A percentile compares a stretch with the other conserved stretches of the same genome.
Evolutionary conservation across 2,797 vertebrate species (phyloP).

Genomic region (Cossypha niveicapilla): DNA sequence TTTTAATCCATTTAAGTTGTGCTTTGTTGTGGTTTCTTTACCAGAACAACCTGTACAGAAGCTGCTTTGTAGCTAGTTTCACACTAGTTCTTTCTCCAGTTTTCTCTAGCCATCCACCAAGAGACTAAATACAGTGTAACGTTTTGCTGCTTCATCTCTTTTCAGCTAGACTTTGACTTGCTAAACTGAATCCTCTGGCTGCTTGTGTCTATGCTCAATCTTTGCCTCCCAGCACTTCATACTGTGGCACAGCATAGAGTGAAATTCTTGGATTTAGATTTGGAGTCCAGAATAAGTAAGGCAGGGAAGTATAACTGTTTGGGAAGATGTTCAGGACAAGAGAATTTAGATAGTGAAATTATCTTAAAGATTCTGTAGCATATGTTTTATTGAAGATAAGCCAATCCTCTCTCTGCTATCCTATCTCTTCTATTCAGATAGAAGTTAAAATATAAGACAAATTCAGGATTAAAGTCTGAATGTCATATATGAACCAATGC

Average conservation of each 20-base stretch:
- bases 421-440: slow-evolving; percentile 6
- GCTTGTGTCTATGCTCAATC: neutral
- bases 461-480: neutral
- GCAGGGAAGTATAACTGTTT: neutral
- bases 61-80: neutral
- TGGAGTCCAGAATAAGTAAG: neutral
- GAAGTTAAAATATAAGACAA: neutral
- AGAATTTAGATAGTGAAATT: neutral
- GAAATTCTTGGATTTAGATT: neutral
- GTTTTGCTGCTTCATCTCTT: neutral
- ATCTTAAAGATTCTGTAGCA: neutral
- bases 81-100: neutral
- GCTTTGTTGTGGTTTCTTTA: slow-evolving; percentile 1
- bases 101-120: neutral
- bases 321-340: neutral
- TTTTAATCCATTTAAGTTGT: neutral
- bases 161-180: neutral
- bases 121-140: neutral
- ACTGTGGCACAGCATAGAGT: neutral
- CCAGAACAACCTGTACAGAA: neutral
- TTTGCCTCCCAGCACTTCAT: neutral
- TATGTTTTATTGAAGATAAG: slow-evolving; percentile 30
- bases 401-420: neutral
- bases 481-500: neutral
- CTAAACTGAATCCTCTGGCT: neutral